These are phyloP conservation scores for Rhinogobio ventralis DNA, from an alignment of 2,797 vertebrate genomes.

Conservation along the genomic window DNA sequence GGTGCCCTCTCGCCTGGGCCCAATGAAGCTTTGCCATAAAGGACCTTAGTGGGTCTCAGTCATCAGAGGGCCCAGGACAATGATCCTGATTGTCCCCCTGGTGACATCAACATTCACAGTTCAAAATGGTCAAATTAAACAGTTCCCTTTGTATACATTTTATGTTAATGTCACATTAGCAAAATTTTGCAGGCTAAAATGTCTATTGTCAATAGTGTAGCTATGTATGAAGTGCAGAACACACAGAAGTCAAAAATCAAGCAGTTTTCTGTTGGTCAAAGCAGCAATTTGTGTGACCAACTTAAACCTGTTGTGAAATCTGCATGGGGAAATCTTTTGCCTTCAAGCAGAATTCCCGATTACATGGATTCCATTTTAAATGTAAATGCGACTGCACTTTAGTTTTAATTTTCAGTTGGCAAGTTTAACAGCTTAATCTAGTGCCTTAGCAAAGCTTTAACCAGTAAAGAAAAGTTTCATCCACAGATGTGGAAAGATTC, in stretches of 20 bases:
- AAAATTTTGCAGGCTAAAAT: not conserved
- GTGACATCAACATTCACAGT: not conserved
- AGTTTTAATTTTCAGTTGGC: not conserved
- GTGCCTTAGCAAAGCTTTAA: not conserved
- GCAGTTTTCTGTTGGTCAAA: not conserved
- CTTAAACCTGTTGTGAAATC: not conserved
- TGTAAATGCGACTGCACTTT: not conserved
- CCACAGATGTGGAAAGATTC: not conserved
- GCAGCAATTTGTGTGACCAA: not conserved
- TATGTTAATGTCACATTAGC: not conserved
- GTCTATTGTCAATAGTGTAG: not conserved
- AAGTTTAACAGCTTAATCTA: not conserved
- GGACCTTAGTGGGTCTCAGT: not conserved
- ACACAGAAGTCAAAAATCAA: not conserved
- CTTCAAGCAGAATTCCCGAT: not conserved
- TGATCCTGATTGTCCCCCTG: not conserved
- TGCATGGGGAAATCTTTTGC: not conserved
- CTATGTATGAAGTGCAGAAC: too few species aligned
- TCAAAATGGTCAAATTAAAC: not conserved
- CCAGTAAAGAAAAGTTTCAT: not conserved
- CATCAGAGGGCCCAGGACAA: not conserved
- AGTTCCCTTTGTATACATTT: not conserved
- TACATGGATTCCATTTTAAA: not conserved
- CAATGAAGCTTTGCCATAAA: not conserved
- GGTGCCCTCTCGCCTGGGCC: not conserved